Percentiles rank a stretch among this genome's conserved stretches.
These are phyloP conservation scores for Agrochola litura DNA, from an alignment of 2,888 invertebrate genomes.

Conservation along the genomic window DNA sequence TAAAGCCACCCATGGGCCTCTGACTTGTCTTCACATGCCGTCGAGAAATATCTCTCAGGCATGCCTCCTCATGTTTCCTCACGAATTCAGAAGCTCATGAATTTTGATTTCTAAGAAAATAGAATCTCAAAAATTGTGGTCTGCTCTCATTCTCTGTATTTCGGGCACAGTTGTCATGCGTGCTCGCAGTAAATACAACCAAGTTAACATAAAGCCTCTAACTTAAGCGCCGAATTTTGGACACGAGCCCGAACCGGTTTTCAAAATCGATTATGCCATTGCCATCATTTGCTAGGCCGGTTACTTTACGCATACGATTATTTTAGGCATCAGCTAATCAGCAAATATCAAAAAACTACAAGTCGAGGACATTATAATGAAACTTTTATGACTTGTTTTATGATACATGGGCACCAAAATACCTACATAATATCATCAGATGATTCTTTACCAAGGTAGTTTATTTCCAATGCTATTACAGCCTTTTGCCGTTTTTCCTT, in stretches of 20 bases:
- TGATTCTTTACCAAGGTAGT: background rate
- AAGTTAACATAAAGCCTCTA: background rate
- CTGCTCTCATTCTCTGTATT: background rate
- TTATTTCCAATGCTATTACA: background rate
- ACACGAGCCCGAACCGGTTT: constrained; percentile 39
- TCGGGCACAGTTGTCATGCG: background rate
- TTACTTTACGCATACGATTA: constrained; percentile 9
- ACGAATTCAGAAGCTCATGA: background rate
- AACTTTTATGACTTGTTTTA: background rate
- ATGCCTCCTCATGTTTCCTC: too few species aligned
- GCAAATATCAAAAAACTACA: background rate
- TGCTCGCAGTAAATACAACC: background rate
- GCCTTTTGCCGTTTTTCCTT: background rate
- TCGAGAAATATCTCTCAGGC: too few species aligned
- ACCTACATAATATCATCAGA: background rate
- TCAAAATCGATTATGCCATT: constrained; percentile 15
- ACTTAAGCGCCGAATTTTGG: background rate
- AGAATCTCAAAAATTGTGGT: background rate
- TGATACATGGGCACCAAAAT: too few species aligned
- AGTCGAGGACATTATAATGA: background rate
- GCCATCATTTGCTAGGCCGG: background rate
- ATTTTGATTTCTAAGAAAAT: background rate
- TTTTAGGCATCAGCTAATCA: background rate
- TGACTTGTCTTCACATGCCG: too few species aligned
- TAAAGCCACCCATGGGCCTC: too few species aligned